phyloP scores from a whole-genome alignment of 2,888 invertebrate genomes.

The Hemistola chrysoprasaria region DNA sequence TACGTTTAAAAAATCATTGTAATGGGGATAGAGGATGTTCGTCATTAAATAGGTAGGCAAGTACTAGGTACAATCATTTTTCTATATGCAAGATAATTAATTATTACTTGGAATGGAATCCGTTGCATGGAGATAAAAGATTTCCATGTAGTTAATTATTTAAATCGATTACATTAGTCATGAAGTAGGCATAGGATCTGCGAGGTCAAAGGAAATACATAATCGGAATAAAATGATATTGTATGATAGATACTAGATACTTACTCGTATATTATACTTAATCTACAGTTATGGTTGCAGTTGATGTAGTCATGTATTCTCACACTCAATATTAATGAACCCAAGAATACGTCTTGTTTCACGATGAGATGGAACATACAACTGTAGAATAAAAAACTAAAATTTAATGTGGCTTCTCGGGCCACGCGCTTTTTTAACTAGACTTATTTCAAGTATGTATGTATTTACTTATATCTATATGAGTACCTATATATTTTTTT shows the following conservation, averaged over 20 bases:
- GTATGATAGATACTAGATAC: too few species aligned
- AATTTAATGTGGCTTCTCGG: too few species aligned
- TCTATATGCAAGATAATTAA: slow-evolving; percentile 16
- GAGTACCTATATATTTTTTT: too few species aligned
- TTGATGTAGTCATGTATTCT: slow-evolving; percentile 18
- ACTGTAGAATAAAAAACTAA: too few species aligned
- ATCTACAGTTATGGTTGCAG: slow-evolving; percentile 12
- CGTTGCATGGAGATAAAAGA: slow-evolving; percentile 21
- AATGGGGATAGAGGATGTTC: slow-evolving; percentile 21
- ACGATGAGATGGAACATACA: slow-evolving; percentile 12
- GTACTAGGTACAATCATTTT: slow-evolving; percentile 14
- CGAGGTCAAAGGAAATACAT: slow-evolving; percentile 18
- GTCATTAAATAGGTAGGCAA: too few species aligned
- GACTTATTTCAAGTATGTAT: too few species aligned
- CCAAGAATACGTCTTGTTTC: too few species aligned
- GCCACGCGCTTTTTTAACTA: too few species aligned
- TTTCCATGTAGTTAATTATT: slow-evolving; percentile 27
- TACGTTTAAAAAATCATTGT: too few species aligned
- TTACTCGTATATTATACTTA: too few species aligned
- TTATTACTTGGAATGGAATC: slow-evolving; percentile 25
- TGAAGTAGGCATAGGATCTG: slow-evolving; percentile 9
- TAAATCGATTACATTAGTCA: slow-evolving; percentile 19
- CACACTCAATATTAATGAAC: too few species aligned
- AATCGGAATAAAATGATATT: slow-evolving; percentile 4
- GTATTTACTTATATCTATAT: too few species aligned